Conservation (phyloP, 1,140 invertebrate genomes). For the Dryas iulia region DNA sequence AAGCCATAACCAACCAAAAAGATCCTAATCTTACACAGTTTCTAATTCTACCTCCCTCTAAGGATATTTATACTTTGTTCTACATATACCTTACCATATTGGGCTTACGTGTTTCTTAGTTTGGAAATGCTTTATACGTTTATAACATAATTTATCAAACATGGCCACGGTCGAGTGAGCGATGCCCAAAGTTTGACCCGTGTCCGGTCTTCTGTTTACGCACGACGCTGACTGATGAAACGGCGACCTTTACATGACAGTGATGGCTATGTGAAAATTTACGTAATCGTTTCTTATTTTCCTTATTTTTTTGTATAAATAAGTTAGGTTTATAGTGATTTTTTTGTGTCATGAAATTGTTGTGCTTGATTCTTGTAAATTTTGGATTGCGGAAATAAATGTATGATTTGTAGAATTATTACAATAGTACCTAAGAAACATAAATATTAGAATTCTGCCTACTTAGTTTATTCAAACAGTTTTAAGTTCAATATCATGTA, state of each 20-base stretch:
- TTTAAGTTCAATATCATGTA: too few species aligned
- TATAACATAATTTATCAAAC: constrained; percentile 2
- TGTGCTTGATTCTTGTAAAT: too few species aligned
- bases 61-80: not conserved
- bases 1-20: too few species aligned
- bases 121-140: not conserved
- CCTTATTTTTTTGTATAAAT: not conserved
- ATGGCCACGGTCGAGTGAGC: not conserved
- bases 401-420: too few species aligned
- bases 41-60: not conserved
- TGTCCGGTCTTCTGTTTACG: not conserved
- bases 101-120: not conserved
- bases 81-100: not conserved
- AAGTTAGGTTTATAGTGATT: not conserved
- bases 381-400: too few species aligned
- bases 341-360: not conserved
- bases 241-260: constrained; percentile 4
- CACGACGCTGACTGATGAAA: constrained; percentile 4
- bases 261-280: constrained; percentile 3
- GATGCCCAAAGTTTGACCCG: not conserved
- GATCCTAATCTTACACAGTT: too few species aligned
- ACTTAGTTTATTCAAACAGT: too few species aligned
- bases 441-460: too few species aligned
- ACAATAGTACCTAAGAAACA: too few species aligned
- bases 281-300: not conserved